Base-by-base conservation (phyloP, 1,140 invertebrate species). In the Varroa destructor region DNA sequence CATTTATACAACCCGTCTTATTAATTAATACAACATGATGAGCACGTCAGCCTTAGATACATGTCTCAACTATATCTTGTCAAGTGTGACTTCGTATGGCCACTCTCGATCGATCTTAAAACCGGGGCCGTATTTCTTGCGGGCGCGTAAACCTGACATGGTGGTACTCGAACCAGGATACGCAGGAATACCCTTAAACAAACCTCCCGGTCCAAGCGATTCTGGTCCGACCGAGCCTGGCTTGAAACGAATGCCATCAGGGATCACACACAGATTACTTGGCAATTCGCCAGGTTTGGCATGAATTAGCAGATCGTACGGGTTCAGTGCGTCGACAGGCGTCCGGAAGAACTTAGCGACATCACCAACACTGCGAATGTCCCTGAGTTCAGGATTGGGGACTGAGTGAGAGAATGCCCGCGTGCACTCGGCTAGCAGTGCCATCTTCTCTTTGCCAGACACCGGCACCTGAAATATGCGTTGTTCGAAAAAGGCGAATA, bases 111-210 rank as follows among this genome's bases (percentile, higher is more conserved):
- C 61, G 12, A 25, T 25, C 2, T 2, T 36, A 51, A 51, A 51
- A 12, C 61, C 40, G 46, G 61, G 46, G 46, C 10, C 61, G 36
- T 67, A 67, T 37, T 67, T 67, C 61, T 67, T 67, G 14, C 61
- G 10, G 5, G 61, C 46, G 12, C 12, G 10, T 46, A 67, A 8
- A 43, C 61, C 61, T 36, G 61, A 36, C 12, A 67, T 37, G 40
- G 3, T 67, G 61, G 40, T 43, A 37, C 61, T 37, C 1, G 61
- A n/a, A 37, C 61, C 61, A 5, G 61, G 61, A 37, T 25, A 67
- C 37, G 61, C 61, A 37, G 61, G 14, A 14, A 67, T 46, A 5
- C 61, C 61, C 12, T 67, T 67, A 46, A 67, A 67, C 37, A 67
- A 14, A 43, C 40, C 46, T 12, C 46, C 61, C 12, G n/a, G 10